phyloP scores from a whole-genome alignment of 2,113 vertebrate genomes.

The Aptenodytes forsteri region DNA sequence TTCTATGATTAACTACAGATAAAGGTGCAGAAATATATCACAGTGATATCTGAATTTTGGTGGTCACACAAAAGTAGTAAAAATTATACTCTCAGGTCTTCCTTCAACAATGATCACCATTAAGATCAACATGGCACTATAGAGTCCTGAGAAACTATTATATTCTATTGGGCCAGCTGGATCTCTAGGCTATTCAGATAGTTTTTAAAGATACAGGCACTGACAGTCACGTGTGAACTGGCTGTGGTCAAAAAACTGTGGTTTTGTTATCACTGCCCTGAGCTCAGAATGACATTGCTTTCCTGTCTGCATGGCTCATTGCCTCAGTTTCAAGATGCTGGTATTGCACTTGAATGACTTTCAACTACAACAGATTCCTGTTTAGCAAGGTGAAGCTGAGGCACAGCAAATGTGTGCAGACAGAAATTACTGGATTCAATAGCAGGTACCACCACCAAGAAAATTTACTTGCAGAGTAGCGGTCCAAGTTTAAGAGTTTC shows the following conservation, averaged over 20 bases:
- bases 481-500: neutral
- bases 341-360: neutral
- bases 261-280: neutral
- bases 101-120: neutral
- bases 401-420: neutral
- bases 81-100: neutral
- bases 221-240: neutral
- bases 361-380: neutral
- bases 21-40: neutral
- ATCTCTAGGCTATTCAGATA: neutral
- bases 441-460: neutral
- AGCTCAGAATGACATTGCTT: neutral
- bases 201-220: neutral
- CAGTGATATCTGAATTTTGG: neutral
- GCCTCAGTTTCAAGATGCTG: neutral
- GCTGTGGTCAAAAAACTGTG: fast-evolving
- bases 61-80: neutral
- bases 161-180: neutral
- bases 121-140: neutral
- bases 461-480: neutral
- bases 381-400: neutral
- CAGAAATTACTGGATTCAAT: neutral
- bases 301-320: neutral
- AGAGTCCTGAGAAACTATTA: neutral
- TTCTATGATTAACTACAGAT: neutral